phyloP scores from a whole-genome alignment of 1,140 invertebrate species.

The Drosophila lacertosa region DNA sequence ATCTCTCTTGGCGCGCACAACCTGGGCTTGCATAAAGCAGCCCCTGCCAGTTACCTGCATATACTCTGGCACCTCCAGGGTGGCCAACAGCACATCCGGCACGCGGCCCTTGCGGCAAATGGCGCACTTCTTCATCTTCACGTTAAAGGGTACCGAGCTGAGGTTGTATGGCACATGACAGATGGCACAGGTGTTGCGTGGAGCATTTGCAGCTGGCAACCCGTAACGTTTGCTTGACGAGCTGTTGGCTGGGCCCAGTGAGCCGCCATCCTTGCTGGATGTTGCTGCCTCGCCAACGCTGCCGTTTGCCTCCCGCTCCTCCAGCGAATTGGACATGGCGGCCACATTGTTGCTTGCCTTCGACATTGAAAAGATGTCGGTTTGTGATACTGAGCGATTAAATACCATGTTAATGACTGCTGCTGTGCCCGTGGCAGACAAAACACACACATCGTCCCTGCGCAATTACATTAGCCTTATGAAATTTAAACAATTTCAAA shows the following conservation, averaged over 20 bases:
- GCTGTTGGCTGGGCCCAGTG: conserved; percentile 49
- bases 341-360: conserved; percentile 41
- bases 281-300: conserved; percentile 46
- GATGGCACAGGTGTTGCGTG: conserved; percentile 84
- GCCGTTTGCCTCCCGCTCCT: conserved; percentile 68
- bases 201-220: conserved; percentile 44
- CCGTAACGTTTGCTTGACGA: conserved; percentile 63
- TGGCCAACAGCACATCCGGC: conserved; percentile 95
- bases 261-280: conserved; percentile 56
- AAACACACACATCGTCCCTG: conserved; percentile 96
- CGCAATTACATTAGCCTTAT: background rate
- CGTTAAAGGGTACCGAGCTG: conserved; percentile 88
- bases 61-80: conserved; percentile 92
- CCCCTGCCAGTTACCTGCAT: conserved; percentile 90
- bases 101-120: conserved; percentile 92
- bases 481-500: background rate
- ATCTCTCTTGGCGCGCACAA: conserved; percentile 92
- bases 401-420: conserved; percentile 90
- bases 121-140: conserved; percentile 86
- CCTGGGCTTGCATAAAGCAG: conserved; percentile 91
- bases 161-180: conserved; percentile 93
- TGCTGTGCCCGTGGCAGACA: conserved; percentile 97
- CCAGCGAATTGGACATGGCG: conserved; percentile 72
- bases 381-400: conserved; percentile 78
- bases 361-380: conserved; percentile 70